A percentile compares a stretch with the other conserved stretches of the same genome.
Evolutionary conservation across 2,113 vertebrate genomes (phyloP).

Genomic region (Pterocles gutturalis): DNA sequence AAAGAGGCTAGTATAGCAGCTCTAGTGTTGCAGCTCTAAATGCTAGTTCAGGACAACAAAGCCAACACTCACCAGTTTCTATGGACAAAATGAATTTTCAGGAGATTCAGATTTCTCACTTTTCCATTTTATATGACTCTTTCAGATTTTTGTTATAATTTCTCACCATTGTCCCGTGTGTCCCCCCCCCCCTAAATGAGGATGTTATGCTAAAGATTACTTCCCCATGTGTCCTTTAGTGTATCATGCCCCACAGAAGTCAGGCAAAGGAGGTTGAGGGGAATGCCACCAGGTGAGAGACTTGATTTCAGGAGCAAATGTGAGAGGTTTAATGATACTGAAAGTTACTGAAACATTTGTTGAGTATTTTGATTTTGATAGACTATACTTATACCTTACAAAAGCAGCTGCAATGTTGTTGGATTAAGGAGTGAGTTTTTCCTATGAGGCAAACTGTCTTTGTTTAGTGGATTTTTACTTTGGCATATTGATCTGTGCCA

Average conservation of each 20-base stretch:
- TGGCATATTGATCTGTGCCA: not conserved
- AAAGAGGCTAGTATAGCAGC: not conserved
- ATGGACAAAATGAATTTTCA: not conserved
- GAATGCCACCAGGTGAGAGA: not conserved
- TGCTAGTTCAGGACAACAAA: not conserved
- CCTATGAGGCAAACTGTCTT: not conserved
- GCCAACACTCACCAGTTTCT: not conserved
- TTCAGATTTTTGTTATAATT: not conserved
- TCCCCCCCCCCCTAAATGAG: not conserved
- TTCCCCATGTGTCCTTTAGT: not conserved
- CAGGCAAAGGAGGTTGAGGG: not conserved
- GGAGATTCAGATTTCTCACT: not conserved
- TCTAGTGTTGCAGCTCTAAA: not conserved
- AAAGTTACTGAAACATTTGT: not conserved
- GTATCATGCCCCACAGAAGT: not conserved
- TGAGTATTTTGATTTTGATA: not conserved
- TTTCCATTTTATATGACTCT: not conserved
- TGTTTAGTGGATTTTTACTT: not conserved
- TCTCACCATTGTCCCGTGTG: not conserved
- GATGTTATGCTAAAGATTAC: not conserved
- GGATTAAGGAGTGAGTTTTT: not conserved
- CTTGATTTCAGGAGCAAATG: not conserved
- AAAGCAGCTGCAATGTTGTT: not conserved
- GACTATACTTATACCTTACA: not conserved
- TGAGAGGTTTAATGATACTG: not conserved